A percentile compares a stretch with the other conserved stretches of the same genome.
phyloP scores from a whole-genome alignment of 35 echinoderm and acorn worm species.

The Ophioderma brevispina region DNA sequence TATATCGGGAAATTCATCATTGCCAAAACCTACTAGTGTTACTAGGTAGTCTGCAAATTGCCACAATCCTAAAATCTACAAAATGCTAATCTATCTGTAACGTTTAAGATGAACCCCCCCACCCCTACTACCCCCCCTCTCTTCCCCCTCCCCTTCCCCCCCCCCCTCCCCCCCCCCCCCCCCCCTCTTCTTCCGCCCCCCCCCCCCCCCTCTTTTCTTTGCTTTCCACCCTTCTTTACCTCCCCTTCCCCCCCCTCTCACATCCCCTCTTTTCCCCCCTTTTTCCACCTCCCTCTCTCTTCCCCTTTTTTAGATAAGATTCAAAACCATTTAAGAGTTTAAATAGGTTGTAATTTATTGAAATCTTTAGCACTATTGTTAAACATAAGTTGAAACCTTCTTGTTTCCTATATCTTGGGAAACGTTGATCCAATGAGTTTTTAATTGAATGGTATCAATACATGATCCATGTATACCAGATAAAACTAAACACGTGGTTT shows the following conservation, averaged over 20 bases:
- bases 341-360: background rate
- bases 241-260: too few relatives aligned
- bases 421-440: background rate
- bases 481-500: background rate
- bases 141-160: too few relatives aligned
- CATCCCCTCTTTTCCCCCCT: too few relatives aligned
- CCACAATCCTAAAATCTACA: constrained; percentile 1
- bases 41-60: background rate
- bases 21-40: background rate
- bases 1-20: background rate
- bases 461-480: background rate
- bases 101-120: background rate
- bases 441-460: background rate
- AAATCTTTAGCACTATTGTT: background rate
- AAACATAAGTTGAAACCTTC: background rate
- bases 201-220: too few relatives aligned
- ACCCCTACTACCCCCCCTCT: too few relatives aligned
- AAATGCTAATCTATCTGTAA: background rate
- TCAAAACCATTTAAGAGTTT: background rate
- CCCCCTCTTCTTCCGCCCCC: too few relatives aligned
- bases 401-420: background rate
- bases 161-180: too few relatives aligned
- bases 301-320: background rate
- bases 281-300: too few relatives aligned
- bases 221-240: too few relatives aligned